Conservation (phyloP, 2,888 invertebrate species). For the Drosophila buzzatii region DNA sequence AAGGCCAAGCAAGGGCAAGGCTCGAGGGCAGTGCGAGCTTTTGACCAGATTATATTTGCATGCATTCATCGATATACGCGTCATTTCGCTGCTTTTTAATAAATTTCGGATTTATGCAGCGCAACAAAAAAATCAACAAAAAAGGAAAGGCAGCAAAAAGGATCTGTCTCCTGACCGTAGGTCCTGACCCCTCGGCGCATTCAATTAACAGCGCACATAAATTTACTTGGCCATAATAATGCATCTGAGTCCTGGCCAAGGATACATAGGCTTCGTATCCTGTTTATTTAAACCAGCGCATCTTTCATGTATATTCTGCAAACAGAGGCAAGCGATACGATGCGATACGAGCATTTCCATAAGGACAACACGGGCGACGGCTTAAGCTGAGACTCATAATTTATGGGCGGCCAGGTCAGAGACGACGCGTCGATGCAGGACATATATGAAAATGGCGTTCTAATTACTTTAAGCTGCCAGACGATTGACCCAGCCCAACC, state of each 20-base stretch:
- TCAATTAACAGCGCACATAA: constrained; percentile 76
- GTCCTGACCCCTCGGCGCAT: constrained; percentile 54
- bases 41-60: constrained; percentile 51
- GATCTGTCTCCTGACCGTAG: constrained; percentile 25
- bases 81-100: constrained; percentile 57
- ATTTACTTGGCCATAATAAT: constrained; percentile 74
- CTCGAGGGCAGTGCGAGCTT: background rate
- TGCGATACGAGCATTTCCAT: constrained; percentile 37
- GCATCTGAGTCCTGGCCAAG: constrained; percentile 71
- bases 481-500: constrained; percentile 43
- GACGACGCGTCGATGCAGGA: constrained; percentile 14
- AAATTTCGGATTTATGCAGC: constrained; percentile 74
- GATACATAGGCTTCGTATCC: constrained; percentile 43
- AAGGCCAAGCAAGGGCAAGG: background rate
- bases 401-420: constrained; percentile 47
- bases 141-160: constrained; percentile 6
- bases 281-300: constrained; percentile 73
- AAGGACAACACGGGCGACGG: constrained; percentile 42
- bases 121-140: background rate
- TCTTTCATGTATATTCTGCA: constrained; percentile 19
- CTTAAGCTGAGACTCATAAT: constrained; percentile 68
- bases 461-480: constrained; percentile 77
- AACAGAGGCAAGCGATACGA: constrained; percentile 6
- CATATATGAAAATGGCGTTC: constrained; percentile 60
- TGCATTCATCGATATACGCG: constrained; percentile 66